Percentiles rank a stretch among this genome's conserved stretches.
These are phyloP conservation scores for Lophochroa leadbeateri DNA, from an alignment of 2,113 vertebrate species.

Conservation along the genomic window DNA sequence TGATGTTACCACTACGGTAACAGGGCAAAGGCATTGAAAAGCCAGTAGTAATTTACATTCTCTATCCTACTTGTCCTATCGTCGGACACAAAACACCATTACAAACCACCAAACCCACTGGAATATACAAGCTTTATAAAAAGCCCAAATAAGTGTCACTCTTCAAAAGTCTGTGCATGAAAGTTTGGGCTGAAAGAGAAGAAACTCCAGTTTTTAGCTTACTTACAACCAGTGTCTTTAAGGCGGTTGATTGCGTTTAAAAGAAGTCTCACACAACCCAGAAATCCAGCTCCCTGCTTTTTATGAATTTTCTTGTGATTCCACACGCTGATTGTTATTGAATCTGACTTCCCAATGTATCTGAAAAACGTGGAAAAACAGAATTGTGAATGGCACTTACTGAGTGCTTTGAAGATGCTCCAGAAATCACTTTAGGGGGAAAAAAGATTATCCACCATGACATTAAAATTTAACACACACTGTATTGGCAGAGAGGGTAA, in stretches of 20 bases:
- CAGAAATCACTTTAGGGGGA: not conserved
- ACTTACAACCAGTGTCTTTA: conserved; percentile 99
- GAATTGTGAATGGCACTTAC: not conserved
- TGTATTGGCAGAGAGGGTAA: not conserved
- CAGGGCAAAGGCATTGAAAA: not conserved
- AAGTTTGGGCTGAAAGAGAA: not conserved
- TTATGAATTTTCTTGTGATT: conserved; percentile 99
- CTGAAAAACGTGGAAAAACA: conserved; percentile 69
- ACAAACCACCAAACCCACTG: not conserved
- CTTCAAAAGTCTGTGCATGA: not conserved
- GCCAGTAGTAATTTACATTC: not conserved
- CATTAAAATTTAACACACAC: not conserved
- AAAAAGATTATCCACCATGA: not conserved
- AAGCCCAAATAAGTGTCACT: not conserved
- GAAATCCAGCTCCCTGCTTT: conserved; percentile 98
- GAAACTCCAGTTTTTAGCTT: not conserved
- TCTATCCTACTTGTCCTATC: not conserved
- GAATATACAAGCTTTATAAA: not conserved
- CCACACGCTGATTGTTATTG: conserved; percentile 98
- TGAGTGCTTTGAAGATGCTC: not conserved
- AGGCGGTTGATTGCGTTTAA: conserved; percentile 97
- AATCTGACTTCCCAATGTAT: conserved; percentile 97
- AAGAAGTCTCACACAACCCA: conserved; percentile 97
- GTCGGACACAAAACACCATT: not conserved
- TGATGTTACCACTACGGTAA: not conserved